phyloP scores from a whole-genome alignment of 2,888 invertebrate genomes.

The Drosophila helvetica region DNA sequence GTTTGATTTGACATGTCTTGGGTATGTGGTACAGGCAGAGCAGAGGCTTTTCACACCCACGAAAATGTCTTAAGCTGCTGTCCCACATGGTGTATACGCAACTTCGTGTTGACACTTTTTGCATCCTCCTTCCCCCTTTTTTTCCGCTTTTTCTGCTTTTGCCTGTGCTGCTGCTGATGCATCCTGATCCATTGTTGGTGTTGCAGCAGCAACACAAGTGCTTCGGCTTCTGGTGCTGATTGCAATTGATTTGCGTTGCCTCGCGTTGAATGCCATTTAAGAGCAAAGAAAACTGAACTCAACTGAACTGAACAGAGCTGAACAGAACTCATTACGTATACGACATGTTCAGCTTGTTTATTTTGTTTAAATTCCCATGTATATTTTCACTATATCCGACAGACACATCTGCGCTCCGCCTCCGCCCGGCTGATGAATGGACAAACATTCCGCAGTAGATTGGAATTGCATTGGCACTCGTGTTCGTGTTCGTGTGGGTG shows the following conservation, averaged over 20 bases:
- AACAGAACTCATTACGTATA: slow-evolving; percentile 16
- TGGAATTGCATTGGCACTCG: slow-evolving; percentile 11
- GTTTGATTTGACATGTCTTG: slow-evolving; percentile 50
- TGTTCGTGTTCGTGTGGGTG: not conserved
- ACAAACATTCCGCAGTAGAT: slow-evolving; percentile 11
- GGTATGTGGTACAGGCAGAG: not conserved
- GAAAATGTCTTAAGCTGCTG: not conserved
- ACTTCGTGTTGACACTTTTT: slow-evolving; percentile 3
- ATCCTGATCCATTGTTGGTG: not conserved
- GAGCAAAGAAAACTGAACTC: too few species aligned
- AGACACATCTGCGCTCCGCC: slow-evolving; percentile 8
- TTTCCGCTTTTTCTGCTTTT: slow-evolving; percentile 7
- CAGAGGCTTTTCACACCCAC: not conserved
- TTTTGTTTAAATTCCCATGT: slow-evolving; percentile 13
- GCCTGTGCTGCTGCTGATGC: slow-evolving; percentile 12
- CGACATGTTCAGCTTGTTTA: slow-evolving; percentile 13
- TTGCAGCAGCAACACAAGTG: not conserved
- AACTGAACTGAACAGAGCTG: too few species aligned
- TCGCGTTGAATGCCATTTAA: not conserved
- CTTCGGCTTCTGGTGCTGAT: slow-evolving; percentile 4
- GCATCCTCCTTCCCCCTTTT: slow-evolving; percentile 20
- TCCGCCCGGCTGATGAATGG: slow-evolving; percentile 26
- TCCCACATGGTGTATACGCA: slow-evolving; percentile 50
- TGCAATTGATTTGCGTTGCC: slow-evolving; percentile 35
- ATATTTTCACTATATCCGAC: not conserved